Percentiles rank a stretch among this genome's conserved stretches.
These are phyloP conservation scores for Stegodyphus mimosarum DNA, from an alignment of 1,140 invertebrate species.

Conservation along the genomic window DNA sequence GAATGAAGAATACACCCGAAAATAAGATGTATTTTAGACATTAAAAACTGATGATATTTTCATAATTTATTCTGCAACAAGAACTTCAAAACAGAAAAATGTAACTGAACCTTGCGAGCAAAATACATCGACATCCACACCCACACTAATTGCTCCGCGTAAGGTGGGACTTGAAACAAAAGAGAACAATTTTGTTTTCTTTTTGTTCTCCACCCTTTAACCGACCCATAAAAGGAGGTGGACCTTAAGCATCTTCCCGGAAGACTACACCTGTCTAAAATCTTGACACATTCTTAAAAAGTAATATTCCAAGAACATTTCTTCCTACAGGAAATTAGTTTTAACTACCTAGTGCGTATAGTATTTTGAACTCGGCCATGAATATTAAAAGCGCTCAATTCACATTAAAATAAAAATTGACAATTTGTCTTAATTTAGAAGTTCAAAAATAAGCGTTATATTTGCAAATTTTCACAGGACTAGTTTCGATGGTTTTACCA, in stretches of 20 bases:
- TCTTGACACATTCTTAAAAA: slow-evolving; percentile 18
- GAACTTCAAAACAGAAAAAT: not conserved
- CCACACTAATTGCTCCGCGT: slow-evolving; percentile 40
- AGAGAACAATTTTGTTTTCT: slow-evolving; percentile 37
- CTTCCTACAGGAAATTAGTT: not conserved
- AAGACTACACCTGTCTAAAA: slow-evolving; percentile 9
- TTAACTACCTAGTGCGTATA: slow-evolving; percentile 1
- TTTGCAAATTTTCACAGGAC: too few species aligned
- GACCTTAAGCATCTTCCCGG: not conserved
- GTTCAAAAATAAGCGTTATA: too few species aligned
- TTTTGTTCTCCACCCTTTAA: slow-evolving; percentile 38
- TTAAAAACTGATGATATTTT: too few species aligned
- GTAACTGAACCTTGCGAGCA: slow-evolving; percentile 1
- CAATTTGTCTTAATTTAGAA: too few species aligned
- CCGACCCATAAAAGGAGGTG: slow-evolving; percentile 41
- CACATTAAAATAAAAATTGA: too few species aligned
- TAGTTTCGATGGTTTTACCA: too few species aligned
- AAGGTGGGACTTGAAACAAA: slow-evolving; percentile 31
- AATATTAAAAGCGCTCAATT: too few species aligned
- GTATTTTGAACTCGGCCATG: not conserved
- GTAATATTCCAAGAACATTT: not conserved
- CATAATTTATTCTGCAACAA: too few species aligned
- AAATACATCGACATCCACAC: slow-evolving; percentile 34
- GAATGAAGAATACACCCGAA: too few species aligned
- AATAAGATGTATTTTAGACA: too few species aligned